A percentile compares a stretch with the other conserved stretches of the same genome.
These are phyloP conservation scores for Ptilorrhoa leucosticta DNA, from an alignment of 2,113 vertebrate species.

Conservation along the genomic window DNA sequence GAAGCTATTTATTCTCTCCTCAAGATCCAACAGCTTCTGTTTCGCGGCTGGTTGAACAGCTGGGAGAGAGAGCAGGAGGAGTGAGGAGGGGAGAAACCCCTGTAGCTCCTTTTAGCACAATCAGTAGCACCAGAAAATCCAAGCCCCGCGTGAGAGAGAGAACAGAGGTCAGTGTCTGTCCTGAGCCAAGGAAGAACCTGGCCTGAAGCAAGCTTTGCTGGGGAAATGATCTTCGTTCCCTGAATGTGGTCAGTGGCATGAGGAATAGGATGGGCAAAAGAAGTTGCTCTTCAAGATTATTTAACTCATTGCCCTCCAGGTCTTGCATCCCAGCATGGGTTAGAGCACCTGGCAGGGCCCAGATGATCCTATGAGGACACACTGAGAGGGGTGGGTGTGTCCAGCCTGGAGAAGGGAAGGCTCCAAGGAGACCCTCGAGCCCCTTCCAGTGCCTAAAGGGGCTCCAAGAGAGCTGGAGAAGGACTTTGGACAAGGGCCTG, in stretches of 20 bases:
- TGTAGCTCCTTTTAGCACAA: neutral
- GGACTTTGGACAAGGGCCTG: neutral
- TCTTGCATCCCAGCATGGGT: neutral
- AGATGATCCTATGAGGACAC: neutral
- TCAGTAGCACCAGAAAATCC: neutral
- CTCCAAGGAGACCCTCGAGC: neutral
- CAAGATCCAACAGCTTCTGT: neutral
- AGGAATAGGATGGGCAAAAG: neutral
- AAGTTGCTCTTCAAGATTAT: neutral
- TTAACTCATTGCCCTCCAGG: neutral
- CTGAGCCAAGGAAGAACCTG: neutral
- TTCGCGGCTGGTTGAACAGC: neutral
- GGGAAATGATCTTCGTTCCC: neutral
- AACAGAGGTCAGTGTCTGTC: neutral
- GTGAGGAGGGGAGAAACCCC: neutral
- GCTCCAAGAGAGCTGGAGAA: neutral
- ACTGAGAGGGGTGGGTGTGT: neutral
- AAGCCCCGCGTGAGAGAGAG: fast-evolving
- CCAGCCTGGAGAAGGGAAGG: neutral
- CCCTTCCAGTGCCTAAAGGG: neutral
- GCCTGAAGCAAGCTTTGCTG: fast-evolving
- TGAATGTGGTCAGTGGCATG: too few species aligned
- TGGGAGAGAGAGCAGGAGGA: neutral
- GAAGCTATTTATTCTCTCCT: neutral
- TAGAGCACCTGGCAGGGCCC: neutral